Conservation (phyloP, 2,888 invertebrate genomes). For the Catocala fraxini region DNA sequence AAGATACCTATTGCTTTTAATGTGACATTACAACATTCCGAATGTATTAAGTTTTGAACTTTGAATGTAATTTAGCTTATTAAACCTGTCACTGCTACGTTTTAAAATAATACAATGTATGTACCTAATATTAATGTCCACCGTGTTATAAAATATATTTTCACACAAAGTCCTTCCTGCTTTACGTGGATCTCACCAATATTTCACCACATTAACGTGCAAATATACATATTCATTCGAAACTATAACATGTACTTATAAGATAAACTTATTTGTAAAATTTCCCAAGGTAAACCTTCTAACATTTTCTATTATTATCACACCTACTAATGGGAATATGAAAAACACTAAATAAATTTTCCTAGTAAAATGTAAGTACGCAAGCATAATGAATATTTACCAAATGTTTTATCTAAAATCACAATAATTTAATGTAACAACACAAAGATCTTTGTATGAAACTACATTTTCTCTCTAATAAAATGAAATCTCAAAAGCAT, state of each 20-base stretch:
- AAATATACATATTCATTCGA: conserved; percentile 28
- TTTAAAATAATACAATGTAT: conserved; percentile 25
- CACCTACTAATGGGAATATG: conserved; percentile 17
- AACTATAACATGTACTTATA: conserved; percentile 21
- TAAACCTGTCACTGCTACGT: conserved; percentile 40
- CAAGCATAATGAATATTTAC: conserved; percentile 27
- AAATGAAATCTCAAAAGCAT: conserved; percentile 66
- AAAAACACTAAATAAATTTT: conserved; percentile 25
- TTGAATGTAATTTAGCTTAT: conserved; percentile 44
- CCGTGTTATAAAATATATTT: conserved; percentile 26
- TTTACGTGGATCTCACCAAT: conserved; percentile 24
- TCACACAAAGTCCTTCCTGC: conserved; percentile 23
- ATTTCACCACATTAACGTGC: conserved; percentile 21
- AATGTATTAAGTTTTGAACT: conserved; percentile 46
- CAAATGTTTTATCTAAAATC: conserved; percentile 37
- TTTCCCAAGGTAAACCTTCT: conserved; percentile 19
- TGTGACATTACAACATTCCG: conserved; percentile 54
- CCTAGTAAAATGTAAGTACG: conserved; percentile 24
- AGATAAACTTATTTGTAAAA: conserved; percentile 25
- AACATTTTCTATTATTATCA: conserved; percentile 28
- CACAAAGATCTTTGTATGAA: conserved; percentile 48
- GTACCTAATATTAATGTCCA: conserved; percentile 24
- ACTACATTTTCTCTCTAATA: conserved; percentile 50
- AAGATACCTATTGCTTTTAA: conserved; percentile 44
- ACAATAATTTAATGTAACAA: conserved; percentile 43